Percentiles rank a stretch among this genome's conserved stretches.
phyloP scores from a whole-genome alignment of 2,888 invertebrate genomes.

The Pegoplata infirma region DNA sequence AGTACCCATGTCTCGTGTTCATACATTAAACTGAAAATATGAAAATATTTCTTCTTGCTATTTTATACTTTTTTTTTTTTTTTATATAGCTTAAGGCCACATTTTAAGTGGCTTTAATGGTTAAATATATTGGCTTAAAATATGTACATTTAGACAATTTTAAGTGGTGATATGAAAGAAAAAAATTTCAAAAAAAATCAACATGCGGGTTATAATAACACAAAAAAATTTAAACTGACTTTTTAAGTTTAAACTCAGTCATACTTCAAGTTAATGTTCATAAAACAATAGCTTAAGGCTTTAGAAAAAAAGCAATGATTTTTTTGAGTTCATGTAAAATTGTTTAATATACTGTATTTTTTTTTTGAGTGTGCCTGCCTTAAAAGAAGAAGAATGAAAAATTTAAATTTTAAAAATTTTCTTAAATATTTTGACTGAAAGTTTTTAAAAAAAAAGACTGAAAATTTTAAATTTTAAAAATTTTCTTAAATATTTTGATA shows the following conservation, averaged over 20 bases:
- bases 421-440: no score
- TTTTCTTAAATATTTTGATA: no score
- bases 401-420: no score
- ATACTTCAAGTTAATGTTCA: not conserved
- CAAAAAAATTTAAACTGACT: not conserved
- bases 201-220: not conserved
- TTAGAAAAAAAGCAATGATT: not conserved
- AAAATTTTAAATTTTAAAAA: no score
- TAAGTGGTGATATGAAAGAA: constrained; percentile 40
- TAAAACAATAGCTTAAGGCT: not conserved
- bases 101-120: constrained; percentile 62
- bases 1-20: constrained; percentile 7
- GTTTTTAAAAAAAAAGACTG: no score
- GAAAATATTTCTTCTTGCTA: no score
- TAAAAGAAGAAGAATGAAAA: no score
- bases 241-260: not conserved
- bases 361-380: no score
- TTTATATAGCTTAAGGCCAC: constrained; percentile 38
- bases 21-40: constrained; percentile 11
- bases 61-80: no score
- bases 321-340: not conserved
- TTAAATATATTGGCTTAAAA: constrained; percentile 55
- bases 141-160: constrained; percentile 49
- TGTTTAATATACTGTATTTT: not conserved
- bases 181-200: not conserved